Percentiles rank a stretch among this genome's conserved stretches.
These are phyloP conservation scores for Lepus americanus DNA, from an alignment of 2,113 vertebrate species.

Conservation along the genomic window DNA sequence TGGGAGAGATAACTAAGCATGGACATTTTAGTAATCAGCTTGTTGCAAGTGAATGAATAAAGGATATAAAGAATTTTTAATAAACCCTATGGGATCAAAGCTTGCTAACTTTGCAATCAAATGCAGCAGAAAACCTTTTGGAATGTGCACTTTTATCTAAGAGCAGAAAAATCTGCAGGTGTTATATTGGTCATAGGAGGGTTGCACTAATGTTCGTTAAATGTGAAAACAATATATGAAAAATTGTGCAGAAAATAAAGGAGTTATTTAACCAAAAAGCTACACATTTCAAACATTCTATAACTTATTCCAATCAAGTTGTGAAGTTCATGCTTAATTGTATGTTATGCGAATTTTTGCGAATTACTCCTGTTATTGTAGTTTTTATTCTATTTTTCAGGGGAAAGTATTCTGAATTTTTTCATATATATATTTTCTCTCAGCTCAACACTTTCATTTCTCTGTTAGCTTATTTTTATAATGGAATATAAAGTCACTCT, in stretches of 20 bases:
- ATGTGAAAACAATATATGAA: background rate
- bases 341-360: background rate
- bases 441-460: background rate
- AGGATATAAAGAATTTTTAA: slow-evolving; percentile 62
- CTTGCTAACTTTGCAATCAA: slow-evolving; percentile 66
- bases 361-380: background rate
- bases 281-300: slow-evolving; percentile 36
- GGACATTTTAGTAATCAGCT: slow-evolving; percentile 67
- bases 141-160: slow-evolving; percentile 18
- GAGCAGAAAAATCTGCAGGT: slow-evolving; percentile 27
- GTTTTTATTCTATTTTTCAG: slow-evolving; percentile 44
- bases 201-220: background rate
- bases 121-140: background rate
- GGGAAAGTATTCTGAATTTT: background rate
- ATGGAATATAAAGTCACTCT: background rate
- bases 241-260: background rate
- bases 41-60: slow-evolving; percentile 61
- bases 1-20: slow-evolving; percentile 71
- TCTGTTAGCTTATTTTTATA: background rate
- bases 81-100: slow-evolving; percentile 42
- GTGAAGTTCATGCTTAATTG: slow-evolving; percentile 22
- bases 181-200: slow-evolving; percentile 66
- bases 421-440: background rate
- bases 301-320: slow-evolving; percentile 24
- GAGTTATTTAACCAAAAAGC: background rate